phyloP scores from a whole-genome alignment of 2,113 vertebrate genomes.

The Ailurus styani region DNA sequence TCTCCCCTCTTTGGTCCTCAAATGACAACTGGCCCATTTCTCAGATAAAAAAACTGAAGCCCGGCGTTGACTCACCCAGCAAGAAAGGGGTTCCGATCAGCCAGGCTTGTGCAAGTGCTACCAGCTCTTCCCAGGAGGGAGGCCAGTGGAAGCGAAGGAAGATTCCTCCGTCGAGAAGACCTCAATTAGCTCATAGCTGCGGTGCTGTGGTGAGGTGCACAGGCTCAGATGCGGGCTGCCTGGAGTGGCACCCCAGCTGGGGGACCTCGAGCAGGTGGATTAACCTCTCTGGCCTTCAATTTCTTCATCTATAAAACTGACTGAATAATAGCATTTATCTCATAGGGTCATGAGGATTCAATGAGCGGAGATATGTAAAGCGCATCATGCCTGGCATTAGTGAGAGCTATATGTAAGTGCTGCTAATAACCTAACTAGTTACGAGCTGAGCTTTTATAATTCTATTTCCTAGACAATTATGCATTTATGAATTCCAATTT shows the following conservation, averaged over 20 bases:
- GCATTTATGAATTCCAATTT: background rate
- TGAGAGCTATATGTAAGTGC: background rate
- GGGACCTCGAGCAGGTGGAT: background rate
- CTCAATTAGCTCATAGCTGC: background rate
- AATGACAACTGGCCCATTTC: background rate
- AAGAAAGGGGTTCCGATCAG: background rate
- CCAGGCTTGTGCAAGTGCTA: background rate
- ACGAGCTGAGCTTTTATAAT: background rate
- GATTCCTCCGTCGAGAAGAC: background rate
- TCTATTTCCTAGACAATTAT: background rate
- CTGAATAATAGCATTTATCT: background rate
- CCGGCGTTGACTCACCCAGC: background rate
- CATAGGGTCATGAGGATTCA: background rate
- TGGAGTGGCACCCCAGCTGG: background rate
- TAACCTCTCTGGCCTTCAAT: background rate
- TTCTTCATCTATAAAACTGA: background rate
- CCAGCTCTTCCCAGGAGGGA: background rate
- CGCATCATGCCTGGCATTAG: background rate
- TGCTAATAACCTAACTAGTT: background rate
- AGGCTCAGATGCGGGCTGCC: background rate
- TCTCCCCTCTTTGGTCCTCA: background rate
- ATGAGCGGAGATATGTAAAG: background rate
- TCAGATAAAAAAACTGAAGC: background rate
- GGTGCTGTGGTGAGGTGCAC: background rate
- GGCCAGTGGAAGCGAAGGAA: background rate